Evolutionary conservation across 2,888 invertebrate genomes (phyloP), one percentile per base, ranked within the genome.

Genomic region (Frankliniella intonsa): DNA sequence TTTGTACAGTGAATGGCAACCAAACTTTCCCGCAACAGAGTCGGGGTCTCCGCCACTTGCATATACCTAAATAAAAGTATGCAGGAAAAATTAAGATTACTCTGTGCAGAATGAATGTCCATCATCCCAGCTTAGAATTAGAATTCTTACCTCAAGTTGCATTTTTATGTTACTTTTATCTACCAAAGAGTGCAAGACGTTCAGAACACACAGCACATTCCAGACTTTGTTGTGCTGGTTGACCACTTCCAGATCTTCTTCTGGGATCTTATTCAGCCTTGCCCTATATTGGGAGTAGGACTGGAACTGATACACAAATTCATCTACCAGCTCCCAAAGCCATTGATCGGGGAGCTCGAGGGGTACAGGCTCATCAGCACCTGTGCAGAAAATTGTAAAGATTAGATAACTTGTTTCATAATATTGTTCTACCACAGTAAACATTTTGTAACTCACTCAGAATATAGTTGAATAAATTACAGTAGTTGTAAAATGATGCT

Each of bases 311-410:
- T 99, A 99, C 76, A 99, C 97, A 89, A 99, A 99, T 88, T 99
- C 99, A 89, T 99, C 99, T 85, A 99, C 96, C 81, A 99, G 93
- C 88, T 99, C 99, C 99, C 99, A 99, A 51, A 99, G 90, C 99
- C 99, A 99, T 87, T 98, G 95, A 89, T 99, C 98, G 17, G 99
- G 99, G 83, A 99, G 88, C 87, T 97, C 97, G 81, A 98, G 89
- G 3, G 94, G 92, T 0, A 97, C 95, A 0, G 98, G 98, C 55
- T 93, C 94, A 84, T 94, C 93, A 0, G 96, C 94, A 85, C 88
- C 90, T 89, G 82, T 0, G 82, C 76, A 17, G 0, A 80, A 11
- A 55, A 17, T 11, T 14, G 19, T 22, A 22, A 14, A 80, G 12
- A 22, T 12, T 22, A 22, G 25, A 8, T 11, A 22, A 80, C 12